phyloP scores from a whole-genome alignment of 1,140 invertebrate genomes.

The Ladona fulva region DNA sequence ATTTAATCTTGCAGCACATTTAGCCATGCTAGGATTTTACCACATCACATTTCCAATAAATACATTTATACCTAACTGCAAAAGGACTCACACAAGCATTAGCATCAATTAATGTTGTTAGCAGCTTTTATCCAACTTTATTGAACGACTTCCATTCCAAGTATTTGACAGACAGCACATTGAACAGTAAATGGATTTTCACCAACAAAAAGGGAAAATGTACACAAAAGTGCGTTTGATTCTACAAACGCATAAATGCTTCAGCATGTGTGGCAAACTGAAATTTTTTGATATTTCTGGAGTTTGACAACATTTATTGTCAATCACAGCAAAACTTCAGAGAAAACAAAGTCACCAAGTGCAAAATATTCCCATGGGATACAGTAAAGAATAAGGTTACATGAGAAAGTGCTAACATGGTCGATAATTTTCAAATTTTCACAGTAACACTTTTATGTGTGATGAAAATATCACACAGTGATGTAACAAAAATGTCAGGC shows the following conservation, averaged over 20 bases:
- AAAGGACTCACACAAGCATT: too few relatives aligned
- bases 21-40: too few relatives aligned
- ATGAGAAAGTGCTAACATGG: not conserved
- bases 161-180: not conserved
- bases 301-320: slow-evolving; percentile 10
- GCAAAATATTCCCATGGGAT: not conserved
- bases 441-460: not conserved
- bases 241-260: not conserved
- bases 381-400: not conserved
- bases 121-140: not conserved
- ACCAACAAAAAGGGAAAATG: not conserved
- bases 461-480: not conserved
- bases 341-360: not conserved
- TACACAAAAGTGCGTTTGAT: not conserved
- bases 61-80: too few relatives aligned
- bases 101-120: not conserved
- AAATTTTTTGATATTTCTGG: not conserved
- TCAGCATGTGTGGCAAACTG: not conserved
- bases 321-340: slow-evolving; percentile 4
- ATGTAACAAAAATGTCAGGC: not conserved
- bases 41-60: too few relatives aligned
- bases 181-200: not conserved
- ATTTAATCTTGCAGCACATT: too few relatives aligned
- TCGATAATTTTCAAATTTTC: not conserved
- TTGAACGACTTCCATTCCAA: not conserved